Evolutionary conservation across 1,140 invertebrate genomes (phyloP), one percentile per base, ranked within the genome.

Genomic region (Mycetomoellerius zeteki): DNA sequence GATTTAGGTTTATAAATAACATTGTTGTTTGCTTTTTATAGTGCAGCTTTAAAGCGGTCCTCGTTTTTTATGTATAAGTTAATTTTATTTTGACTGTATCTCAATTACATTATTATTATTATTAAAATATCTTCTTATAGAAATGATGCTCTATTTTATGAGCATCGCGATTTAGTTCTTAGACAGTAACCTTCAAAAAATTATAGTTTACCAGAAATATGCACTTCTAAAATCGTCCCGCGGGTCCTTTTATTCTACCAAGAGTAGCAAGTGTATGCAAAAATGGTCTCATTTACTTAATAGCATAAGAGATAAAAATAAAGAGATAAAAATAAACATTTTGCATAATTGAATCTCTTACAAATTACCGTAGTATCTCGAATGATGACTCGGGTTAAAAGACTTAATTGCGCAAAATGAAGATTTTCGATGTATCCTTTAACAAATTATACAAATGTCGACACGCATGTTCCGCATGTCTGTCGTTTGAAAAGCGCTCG

Each of bases 401-500:
- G 27, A 47, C 3, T 73, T 73, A 71, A 58, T n/a, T 72, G 16
- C 30, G n/a, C 12, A 43, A 43, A n/a, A 54, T 5, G n/a, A 24
- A 24, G 33, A 27, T 56, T 16, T 43, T 56, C 52, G 54, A 62
- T 10, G 54, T 71, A n/a, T 50, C 7, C n/a, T 84, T 75, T 60
- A 43, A 60, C 12, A 58, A 50, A 56, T 82, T 50, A 47, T 27
- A 43, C 24, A 14, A 73, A 75, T 60, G 54, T 75, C 33, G 54
- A 62, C 54, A 50, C 67, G 67, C 21, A 8, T 64, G 24, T 21
- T 24, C 5, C 27, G 27, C 37, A n/a, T 21, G 47, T 84, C 69
- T 12, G 8, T 60, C 65, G 47, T 47, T 43, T 12, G 54, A 54
- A 78, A 80, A 64, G 47, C 84, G 82, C 58, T 80, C 73, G 47